Evolutionary conservation across 2,113 vertebrate species (phyloP), one percentile per base, ranked within the genome.

Genomic region (Cololabis saira): DNA sequence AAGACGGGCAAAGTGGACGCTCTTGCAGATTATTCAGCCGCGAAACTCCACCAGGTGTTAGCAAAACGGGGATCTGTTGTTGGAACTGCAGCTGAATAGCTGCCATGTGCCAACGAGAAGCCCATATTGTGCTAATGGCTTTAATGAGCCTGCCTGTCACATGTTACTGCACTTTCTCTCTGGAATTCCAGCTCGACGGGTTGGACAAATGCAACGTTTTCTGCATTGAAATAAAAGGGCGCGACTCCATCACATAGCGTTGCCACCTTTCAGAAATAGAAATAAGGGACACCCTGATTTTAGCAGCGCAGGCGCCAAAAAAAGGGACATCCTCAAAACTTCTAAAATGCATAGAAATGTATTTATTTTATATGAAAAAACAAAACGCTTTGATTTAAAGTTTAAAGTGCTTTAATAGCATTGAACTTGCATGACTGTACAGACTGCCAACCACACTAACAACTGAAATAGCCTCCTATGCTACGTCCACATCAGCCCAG

Each of bases 31-130:
- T 67, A 83, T 87, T 87, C 86, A 87, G 17, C 40, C 2, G 0
- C 50, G 14, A 67, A 40, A 79, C 57, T 82, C 78, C 65, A 58
- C 59, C 83, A 89, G 85, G 87, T 87, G 82, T 80, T 59, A 53
- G 74, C 14, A 47, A 42, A 61, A 59, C n/a, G 12, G 12, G 44
- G 40, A 52, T 71, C 61, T 55, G 61, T 55, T 47, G 43, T 51
- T 14, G n/a, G 53, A 62, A 70, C 18, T 11, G 71, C 15, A 11
- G 67, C 54, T 67, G 64, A 81, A 83, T 53, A 60, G 61, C 75
- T 47, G 67, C 66, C 78, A 83, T 66, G 71, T 68, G 53, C 41
- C 54, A 56, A 11, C 40, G 47, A 71, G 64, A 33, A 62, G 74
- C 53, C 27, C 19, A 3, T 40, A 42, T 65, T 71, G 67, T 62